Evolutionary conservation across 2,797 vertebrate genomes (phyloP).

Genomic region (Halcyon badia): DNA sequence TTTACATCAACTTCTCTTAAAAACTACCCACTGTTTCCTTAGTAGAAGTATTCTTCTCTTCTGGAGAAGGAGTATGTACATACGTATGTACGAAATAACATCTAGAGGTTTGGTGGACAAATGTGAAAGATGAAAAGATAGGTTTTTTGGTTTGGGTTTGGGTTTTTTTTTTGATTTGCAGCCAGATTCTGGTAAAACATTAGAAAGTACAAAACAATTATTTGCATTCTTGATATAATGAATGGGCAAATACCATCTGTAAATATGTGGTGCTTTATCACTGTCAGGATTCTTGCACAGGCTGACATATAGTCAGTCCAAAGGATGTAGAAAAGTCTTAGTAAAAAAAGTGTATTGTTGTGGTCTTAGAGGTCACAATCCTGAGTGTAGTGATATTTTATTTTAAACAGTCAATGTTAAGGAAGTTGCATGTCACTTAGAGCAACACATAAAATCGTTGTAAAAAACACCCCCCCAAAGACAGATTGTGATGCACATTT

Average conservation of each 20-base stretch:
- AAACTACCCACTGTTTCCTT: neutral
- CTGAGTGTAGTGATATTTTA: neutral
- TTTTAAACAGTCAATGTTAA: neutral
- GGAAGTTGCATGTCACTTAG: neutral
- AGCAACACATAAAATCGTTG: neutral
- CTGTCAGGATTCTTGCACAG: slow-evolving; percentile 17
- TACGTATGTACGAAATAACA: neutral
- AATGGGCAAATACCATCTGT: neutral
- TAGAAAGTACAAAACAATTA: neutral
- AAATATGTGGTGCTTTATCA: slow-evolving; percentile 29
- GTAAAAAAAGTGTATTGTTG: neutral
- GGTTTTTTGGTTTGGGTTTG: neutral
- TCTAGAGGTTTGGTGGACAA: neutral
- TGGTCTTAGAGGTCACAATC: neutral
- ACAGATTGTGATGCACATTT: neutral
- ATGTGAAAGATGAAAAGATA: neutral
- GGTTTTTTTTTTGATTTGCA: no score
- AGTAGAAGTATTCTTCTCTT: neutral
- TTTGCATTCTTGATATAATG: slow-evolving; percentile 66
- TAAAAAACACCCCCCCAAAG: neutral
- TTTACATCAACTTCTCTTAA: neutral
- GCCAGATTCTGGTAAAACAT: neutral
- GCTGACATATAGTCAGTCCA: neutral
- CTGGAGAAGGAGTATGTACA: neutral
- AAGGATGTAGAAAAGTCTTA: slow-evolving; percentile 32